Conservation (phyloP, 2,797 vertebrate genomes). For the Acridotheres tristis region DNA sequence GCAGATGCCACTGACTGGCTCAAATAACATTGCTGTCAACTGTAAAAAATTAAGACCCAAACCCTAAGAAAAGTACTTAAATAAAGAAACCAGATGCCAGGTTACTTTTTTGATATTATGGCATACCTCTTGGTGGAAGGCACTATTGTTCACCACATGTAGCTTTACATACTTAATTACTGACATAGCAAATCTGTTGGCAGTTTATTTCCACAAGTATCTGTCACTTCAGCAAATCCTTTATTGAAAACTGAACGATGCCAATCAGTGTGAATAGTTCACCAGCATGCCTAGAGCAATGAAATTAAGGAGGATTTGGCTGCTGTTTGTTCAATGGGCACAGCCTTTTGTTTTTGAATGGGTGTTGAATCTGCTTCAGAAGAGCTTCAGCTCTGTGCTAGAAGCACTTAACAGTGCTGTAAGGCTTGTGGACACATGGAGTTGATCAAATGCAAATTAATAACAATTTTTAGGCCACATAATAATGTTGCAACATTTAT, state of each 20-base stretch:
- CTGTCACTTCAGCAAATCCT: constrained; percentile 69
- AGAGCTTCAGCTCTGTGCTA: not conserved
- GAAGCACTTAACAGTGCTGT: not conserved
- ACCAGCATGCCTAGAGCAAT: not conserved
- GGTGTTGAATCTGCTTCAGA: constrained; percentile 29
- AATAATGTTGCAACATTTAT: constrained; percentile 42
- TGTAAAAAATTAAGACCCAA: constrained; percentile 97
- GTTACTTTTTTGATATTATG: constrained; percentile 83
- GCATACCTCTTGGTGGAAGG: constrained; percentile 81
- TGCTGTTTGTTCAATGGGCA: not conserved
- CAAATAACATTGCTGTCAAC: constrained; percentile 96
- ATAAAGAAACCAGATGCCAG: constrained; percentile 91
- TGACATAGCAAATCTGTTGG: constrained; percentile 82
- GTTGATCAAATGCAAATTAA: constrained; percentile 75
- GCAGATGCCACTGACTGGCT: constrained; percentile 97
- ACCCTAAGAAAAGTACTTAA: constrained; percentile 90
- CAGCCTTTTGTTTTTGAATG: not conserved
- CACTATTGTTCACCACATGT: constrained; percentile 88
- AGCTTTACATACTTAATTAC: constrained; percentile 88
- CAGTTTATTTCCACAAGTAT: constrained; percentile 71
- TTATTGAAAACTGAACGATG: constrained; percentile 61
- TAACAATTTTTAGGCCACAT: constrained; percentile 70
- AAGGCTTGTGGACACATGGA: constrained; percentile 62
- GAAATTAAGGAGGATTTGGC: not conserved
- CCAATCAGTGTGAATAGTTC: constrained; percentile 50